A percentile compares a stretch with the other conserved stretches of the same genome.
Evolutionary conservation across 2,888 invertebrate species (phyloP).

Genomic region (Microctonus brassicae): DNA sequence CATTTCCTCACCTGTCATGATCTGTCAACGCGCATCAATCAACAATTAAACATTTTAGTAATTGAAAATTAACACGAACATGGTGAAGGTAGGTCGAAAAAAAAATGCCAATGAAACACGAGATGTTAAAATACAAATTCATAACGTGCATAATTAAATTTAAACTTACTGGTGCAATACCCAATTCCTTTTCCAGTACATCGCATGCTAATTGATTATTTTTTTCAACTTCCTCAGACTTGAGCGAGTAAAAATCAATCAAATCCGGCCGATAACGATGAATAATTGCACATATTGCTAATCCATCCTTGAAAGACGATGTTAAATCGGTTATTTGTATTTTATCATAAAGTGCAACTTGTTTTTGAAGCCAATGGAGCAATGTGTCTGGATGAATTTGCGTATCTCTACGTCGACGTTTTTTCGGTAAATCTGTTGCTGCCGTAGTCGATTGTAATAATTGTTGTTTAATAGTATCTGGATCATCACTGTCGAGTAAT

Average conservation of each 20-base stretch:
- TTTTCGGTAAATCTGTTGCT: conserved; percentile 75
- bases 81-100: conserved; percentile 1
- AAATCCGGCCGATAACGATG: conserved; percentile 92
- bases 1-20: conserved; percentile 84
- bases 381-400: conserved; percentile 83
- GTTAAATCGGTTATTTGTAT: conserved; percentile 77
- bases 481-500: conserved; percentile 81
- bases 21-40: conserved; percentile 55
- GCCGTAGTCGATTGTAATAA: conserved; percentile 68
- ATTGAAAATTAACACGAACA: conserved; percentile 8
- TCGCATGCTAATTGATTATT: conserved; percentile 89
- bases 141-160: conserved; percentile 2
- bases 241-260: conserved; percentile 79
- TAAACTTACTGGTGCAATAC: conserved; percentile 73
- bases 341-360: conserved; percentile 77
- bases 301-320: conserved; percentile 78
- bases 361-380: conserved; percentile 83
- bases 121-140: conserved; percentile 9
- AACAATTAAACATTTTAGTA: conserved; percentile 11
- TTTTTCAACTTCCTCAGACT: conserved; percentile 75
- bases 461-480: conserved; percentile 72
- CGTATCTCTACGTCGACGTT: conserved; percentile 77
- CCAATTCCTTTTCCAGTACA: conserved; percentile 86
- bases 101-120: neutral
- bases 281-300: conserved; percentile 81